Conservation (phyloP, 30 jellyfish, hydroid and myxozoan genomes). For the Mastigias papua region DNA sequence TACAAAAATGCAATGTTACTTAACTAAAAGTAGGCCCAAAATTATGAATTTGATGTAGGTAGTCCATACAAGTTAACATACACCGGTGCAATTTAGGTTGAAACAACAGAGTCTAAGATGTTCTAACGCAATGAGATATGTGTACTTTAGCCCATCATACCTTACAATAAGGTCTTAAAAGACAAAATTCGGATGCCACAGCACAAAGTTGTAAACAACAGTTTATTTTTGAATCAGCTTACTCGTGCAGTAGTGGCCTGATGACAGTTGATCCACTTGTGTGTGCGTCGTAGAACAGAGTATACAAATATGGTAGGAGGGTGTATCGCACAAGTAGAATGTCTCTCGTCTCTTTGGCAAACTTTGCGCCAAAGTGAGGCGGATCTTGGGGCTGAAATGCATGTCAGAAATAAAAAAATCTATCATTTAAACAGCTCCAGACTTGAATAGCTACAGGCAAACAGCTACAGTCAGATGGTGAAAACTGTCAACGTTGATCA, state of each 20-base stretch:
- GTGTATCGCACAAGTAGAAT: conserved; percentile 79
- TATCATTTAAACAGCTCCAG: not conserved
- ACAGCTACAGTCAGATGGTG: no score
- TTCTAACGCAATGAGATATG: not conserved
- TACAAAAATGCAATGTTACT: no score
- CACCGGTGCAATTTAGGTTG: not conserved
- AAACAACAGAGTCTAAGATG: not conserved
- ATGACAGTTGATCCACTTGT: conserved; percentile 89
- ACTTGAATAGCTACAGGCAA: no score
- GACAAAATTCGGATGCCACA: no score
- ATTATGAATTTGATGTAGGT: no score
- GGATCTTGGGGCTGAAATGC: conserved; percentile 92
- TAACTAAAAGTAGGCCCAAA: no score
- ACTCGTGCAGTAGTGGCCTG: conserved; percentile 95
- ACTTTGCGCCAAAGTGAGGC: conserved; percentile 88
- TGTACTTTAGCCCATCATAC: not conserved
- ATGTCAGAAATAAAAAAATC: not conserved
- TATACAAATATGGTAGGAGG: conserved; percentile 87
- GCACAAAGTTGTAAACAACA: not conserved
- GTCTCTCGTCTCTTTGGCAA: conserved; percentile 78
- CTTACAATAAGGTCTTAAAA: not conserved
- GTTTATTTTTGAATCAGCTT: not conserved
- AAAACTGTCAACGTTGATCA: no score
- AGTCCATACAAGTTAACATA: no score
- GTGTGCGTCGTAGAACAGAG: conserved; percentile 88